Conservation (phyloP, 1,140 invertebrate genomes). For the Aphelinus certus region DNA sequence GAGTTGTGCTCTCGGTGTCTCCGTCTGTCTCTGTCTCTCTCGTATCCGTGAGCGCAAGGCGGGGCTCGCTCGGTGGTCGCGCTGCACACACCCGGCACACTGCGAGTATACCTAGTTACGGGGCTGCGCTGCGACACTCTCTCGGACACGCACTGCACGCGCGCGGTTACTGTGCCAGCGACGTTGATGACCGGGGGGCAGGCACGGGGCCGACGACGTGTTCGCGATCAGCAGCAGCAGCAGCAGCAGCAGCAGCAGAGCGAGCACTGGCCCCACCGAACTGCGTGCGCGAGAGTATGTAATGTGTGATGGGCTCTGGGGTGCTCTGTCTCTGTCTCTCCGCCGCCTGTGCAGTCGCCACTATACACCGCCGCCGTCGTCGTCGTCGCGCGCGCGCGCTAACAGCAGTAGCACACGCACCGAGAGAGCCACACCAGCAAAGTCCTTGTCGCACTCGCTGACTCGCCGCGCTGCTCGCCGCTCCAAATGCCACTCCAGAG, state of each 20-base stretch:
- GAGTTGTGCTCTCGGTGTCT: too few relatives aligned
- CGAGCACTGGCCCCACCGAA: slow-evolving; percentile 44
- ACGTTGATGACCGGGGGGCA: neutral
- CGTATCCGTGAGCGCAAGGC: too few relatives aligned
- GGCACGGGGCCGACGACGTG: neutral
- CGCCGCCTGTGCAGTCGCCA: neutral
- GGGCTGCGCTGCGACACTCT: too few relatives aligned
- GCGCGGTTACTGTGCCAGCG: too few relatives aligned
- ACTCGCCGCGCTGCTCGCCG: neutral
- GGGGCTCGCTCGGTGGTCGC: neutral
- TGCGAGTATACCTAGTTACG: too few relatives aligned
- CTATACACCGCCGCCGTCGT: neutral
- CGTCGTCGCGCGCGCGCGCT: neutral
- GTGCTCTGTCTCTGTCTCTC: neutral
- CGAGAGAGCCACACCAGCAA: too few relatives aligned
- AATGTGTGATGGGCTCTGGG: neutral
- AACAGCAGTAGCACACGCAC: neutral
- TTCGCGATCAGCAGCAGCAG: neutral
- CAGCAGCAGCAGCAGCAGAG: slow-evolving; percentile 22
- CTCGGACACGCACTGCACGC: too few relatives aligned
- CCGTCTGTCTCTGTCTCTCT: too few relatives aligned
- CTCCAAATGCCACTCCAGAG: neutral
- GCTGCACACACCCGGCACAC: neutral
- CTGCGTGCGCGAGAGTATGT: too few relatives aligned
- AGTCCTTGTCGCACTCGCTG: neutral